Base-by-base conservation (phyloP, 2,113 vertebrate species). In the Zapornia atra region DNA sequence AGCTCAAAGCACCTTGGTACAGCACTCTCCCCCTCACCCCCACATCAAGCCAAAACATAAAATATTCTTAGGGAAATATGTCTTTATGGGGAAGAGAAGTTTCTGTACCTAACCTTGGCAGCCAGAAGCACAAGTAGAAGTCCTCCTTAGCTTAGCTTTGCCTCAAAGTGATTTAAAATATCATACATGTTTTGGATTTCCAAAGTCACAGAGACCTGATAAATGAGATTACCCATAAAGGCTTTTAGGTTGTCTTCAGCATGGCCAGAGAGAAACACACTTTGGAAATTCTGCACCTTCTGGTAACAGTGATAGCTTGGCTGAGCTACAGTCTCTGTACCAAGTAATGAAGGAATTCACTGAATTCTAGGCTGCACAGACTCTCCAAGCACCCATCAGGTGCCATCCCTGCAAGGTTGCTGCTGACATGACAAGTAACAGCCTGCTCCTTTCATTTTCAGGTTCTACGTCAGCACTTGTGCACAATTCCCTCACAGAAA, bases 131-230 rank as follows among this genome's bases (percentile, higher is more conserved):
- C 53, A 78, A 33, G 73, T 15, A 51, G 0, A 12, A 80, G 29
- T 20, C 26, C 21, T 42, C 76, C 76, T 31, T 21, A 81, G 11
- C 22, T 71, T 38, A 68, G 53, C 24, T 78, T 80, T 6, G 28
- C 9, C 17, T 92, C 24, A 66, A 88, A 80, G 21, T 4, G 3
- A 84, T 60, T 91, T 48, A 48, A 79, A 86, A 20, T 15, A 59
- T 7, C 48, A 51, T 0, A 0, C 0, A 1, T 0, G 0, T 21
- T 93, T 75, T 24, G 29, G 46, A 77, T 69, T 66, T 42, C 46
- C 6, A 21, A 51, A 90, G 6, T 78, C 71, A 44, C 9, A 54
- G 0, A 82, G 25, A 53, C 13, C 10, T 40, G 54, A 56, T 44
- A n/a, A 83, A 73, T 24, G 13, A 87, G 15, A 68, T 9, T 38